Conservation (phyloP, 2,113 vertebrate species). For the Hystrix brachyura region DNA sequence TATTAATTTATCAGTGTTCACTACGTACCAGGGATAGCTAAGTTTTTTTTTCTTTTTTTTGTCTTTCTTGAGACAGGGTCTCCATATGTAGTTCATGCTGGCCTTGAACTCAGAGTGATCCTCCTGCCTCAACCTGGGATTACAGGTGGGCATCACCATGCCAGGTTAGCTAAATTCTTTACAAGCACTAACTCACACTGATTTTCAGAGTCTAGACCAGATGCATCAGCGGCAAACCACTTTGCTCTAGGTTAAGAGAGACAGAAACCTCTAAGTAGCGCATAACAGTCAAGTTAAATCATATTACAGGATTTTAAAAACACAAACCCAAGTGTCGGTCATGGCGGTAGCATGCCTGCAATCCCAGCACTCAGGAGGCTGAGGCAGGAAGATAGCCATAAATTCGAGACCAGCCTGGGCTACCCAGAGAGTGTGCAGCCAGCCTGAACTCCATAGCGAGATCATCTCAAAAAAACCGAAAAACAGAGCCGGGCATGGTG, state of each 20-base stretch:
- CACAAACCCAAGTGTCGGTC: not conserved
- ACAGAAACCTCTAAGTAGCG: not conserved
- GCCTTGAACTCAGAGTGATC: not conserved
- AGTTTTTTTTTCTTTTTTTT: not conserved
- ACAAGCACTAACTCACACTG: conserved; percentile 54
- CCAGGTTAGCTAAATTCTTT: not conserved
- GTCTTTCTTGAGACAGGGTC: not conserved
- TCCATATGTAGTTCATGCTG: not conserved
- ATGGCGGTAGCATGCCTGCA: no score
- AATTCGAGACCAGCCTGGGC: no score
- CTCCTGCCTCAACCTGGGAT: not conserved
- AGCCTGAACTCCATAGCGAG: no score
- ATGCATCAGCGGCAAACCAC: conserved; percentile 89
- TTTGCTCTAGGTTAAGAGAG: not conserved
- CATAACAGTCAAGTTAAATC: conserved; percentile 8
- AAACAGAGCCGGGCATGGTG: no score
- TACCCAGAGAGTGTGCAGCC: no score
- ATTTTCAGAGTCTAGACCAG: conserved; percentile 93
- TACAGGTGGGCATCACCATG: not conserved
- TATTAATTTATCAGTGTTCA: conserved; percentile 38
- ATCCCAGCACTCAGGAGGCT: no score
- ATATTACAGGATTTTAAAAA: conserved; percentile 39
- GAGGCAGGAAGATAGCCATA: no score
- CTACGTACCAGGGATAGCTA: not conserved
- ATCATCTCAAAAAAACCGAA: no score